Evolutionary conservation across 2,888 invertebrate genomes (phyloP), one percentile per base, ranked within the genome.

Genomic region (Anthophora plumipes): DNA sequence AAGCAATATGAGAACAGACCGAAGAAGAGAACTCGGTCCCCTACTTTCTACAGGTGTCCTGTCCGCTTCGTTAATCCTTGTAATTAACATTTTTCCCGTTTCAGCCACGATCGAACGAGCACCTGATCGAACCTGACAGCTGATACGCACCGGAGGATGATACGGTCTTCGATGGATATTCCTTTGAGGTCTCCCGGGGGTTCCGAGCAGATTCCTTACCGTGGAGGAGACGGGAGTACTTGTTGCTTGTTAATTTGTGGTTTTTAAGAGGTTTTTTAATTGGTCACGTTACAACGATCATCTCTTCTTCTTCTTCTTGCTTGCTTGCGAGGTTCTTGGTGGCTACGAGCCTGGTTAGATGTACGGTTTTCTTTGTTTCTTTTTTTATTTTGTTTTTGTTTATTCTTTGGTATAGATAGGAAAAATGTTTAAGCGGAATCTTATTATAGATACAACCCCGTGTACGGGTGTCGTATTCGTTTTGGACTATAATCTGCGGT

Each of bases 41-140:
- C 68, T 76, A 69, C 77, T 80, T 82, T 80, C 77, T 70, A 73
- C 82, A 81, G 77, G 69, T 82, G 80, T 73, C 43, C 57, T 77
- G 64, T 63, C 46, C 61, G 48, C 57, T 78, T 79, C 64, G 77
- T 78, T 76, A 69, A 78, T 78, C 69, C 64, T 69, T 37, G 77
- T 76, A 78, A 78, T 78, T 78, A 78, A 64, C 64, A 59, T 68
- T 76, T 77, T 69, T 76, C 57, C 20, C 50, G 41, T 63, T 37
- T 12, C 55, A n/a, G 9, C 9, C 22, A 11, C 57, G 60, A 60
- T 60, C 50, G 68, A 37, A 14, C 69, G 77, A 37, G 61, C 66
- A 31, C 46, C n/a, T 46, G 69, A 82, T 80, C 60, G 66, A 61
- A 61, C 11, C 37, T 46, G 82, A 80, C 77, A 57, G 60, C 39